Evolutionary conservation across 2,888 invertebrate genomes (phyloP), one percentile per base, ranked within the genome.

Genomic region (Cancer borealis): DNA sequence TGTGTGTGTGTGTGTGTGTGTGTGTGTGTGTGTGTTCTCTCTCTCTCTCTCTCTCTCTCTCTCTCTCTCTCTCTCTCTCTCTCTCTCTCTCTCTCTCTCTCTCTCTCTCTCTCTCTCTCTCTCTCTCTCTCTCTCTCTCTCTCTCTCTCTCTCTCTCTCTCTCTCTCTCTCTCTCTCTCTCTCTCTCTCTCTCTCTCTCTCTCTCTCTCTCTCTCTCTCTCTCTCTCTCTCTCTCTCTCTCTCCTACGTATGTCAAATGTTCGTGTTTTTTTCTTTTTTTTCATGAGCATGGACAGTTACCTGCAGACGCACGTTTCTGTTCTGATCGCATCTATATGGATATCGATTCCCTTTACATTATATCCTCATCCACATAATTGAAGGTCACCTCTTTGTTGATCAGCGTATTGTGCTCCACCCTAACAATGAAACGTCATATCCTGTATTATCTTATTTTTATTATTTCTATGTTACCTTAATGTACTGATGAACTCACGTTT

Each of bases 1-100:
- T 92, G 60, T 92, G 60, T 92, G 60, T 92, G 60, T 92, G 60
- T 92, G 60, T 92, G 60, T 92, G 60, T 92, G 60, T 92, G 60
- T 92, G 60, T 92, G 26, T 92, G 60, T 92, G 60, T 92, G 30
- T 66, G 46, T 60, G n/a, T 91, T 26, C 39, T 8, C 26, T 21
- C 14, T 84, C 14, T 84, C 14, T 1, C 21, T 79, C 21, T 5
- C 4, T 60, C 17, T 60, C 60, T 60, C 60, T 60, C 60, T 60
- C 60, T 60, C 60, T 46, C 47, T 46, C 47, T 46, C 47, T 46
- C 47, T 26, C 45, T 88, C 45, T 88, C 45, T 88, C 45, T 88
- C 45, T 88, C 45, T 88, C 45, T 88, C 45, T 88, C 45, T 88
- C 46, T 88, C 39, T 88, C 47, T 46, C 46, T 46, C 46, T 46